A percentile compares a stretch with the other conserved stretches of the same genome.
These are phyloP conservation scores for Atopsyche davidsoni DNA, from an alignment of 1,140 invertebrate species.

Conservation along the genomic window DNA sequence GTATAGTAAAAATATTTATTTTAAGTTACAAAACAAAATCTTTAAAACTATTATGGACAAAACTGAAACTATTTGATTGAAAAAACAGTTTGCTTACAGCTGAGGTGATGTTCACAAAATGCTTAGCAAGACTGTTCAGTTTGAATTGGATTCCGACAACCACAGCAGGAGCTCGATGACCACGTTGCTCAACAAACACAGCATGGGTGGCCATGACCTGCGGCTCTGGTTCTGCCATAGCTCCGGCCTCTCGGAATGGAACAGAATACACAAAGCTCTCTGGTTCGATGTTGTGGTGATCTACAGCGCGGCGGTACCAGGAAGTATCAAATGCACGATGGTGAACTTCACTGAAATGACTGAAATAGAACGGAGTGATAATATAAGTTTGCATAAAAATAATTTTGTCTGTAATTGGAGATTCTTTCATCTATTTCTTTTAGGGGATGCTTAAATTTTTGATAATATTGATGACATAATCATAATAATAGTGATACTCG, in stretches of 20 bases:
- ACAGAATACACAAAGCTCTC: conserved; percentile 91
- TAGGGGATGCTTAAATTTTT: too few relatives aligned
- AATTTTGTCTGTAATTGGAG: too few relatives aligned
- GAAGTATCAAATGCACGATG: conserved; percentile 79
- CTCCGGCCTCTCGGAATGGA: conserved; percentile 63
- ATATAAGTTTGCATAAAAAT: not conserved
- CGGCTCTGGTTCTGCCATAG: conserved; percentile 41
- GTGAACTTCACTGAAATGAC: conserved; percentile 77
- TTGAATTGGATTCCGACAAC: conserved; percentile 86
- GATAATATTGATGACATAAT: too few relatives aligned
- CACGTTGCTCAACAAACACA: conserved; percentile 78
- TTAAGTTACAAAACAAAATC: not conserved
- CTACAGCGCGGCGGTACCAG: conserved; percentile 90
- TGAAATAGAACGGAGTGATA: conserved; percentile 39
- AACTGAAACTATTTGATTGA: not conserved
- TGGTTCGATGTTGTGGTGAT: conserved; percentile 77
- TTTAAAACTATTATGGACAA: too few relatives aligned
- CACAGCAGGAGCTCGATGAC: conserved; percentile 78
- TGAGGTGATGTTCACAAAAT: conserved; percentile 81
- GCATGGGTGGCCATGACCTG: conserved; percentile 85
- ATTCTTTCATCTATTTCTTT: too few relatives aligned
- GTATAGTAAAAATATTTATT: not conserved
- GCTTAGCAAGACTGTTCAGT: conserved; percentile 69
- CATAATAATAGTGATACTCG: too few relatives aligned
- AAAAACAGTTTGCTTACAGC: conserved; percentile 56